phyloP scores from a whole-genome alignment of 2,888 invertebrate genomes.

The Cantharis rufa region DNA sequence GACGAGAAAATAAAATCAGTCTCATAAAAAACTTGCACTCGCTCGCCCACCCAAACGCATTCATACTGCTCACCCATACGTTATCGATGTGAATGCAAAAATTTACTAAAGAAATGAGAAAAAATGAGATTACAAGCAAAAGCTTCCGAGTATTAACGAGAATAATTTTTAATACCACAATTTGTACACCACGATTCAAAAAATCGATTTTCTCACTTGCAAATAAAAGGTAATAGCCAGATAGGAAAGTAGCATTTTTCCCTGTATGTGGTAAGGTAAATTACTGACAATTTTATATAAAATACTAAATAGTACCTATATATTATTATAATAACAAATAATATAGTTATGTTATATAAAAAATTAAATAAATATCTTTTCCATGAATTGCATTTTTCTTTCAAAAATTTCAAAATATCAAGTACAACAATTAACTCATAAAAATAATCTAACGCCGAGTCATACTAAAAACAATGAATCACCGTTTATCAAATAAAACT shows the following conservation, averaged over 20 bases:
- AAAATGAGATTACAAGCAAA: not conserved
- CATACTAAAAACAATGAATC: no score
- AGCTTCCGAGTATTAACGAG: not conserved
- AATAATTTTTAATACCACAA: not conserved
- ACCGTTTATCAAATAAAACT: no score
- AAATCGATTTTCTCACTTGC: not conserved
- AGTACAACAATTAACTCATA: no score
- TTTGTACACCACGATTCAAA: not conserved
- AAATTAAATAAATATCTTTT: no score
- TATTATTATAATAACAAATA: no score
- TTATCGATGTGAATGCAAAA: not conserved
- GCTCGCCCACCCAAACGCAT: not conserved
- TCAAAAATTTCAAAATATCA: no score
- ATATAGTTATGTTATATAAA: no score
- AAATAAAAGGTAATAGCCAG: not conserved
- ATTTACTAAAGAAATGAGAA: not conserved
- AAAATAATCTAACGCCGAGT: no score
- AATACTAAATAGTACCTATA: no score
- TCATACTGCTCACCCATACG: not conserved
- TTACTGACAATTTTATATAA: no score
- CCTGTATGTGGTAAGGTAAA: not conserved
- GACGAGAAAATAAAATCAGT: not conserved
- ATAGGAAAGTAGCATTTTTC: not conserved
- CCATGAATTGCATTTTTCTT: no score
- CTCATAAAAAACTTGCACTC: not conserved